These are phyloP conservation scores for Polydrusus pterygomalis DNA, from an alignment of 2,888 invertebrate species.

Conservation along the genomic window DNA sequence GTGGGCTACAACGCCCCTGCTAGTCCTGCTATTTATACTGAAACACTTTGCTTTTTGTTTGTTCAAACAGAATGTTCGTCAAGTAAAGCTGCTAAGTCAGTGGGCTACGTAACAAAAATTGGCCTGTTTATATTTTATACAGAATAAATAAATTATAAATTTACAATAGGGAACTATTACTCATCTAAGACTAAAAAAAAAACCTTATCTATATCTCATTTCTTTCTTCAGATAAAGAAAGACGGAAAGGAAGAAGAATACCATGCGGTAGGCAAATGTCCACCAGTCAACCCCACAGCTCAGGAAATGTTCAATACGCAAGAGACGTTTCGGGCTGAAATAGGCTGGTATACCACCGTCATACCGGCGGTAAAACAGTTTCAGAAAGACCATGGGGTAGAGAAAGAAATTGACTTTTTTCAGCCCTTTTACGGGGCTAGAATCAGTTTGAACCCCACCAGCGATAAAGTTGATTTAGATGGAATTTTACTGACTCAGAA, in stretches of 20 bases:
- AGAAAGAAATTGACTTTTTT: conserved; percentile 58
- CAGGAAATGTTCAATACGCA: conserved; percentile 73
- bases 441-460: conserved; percentile 61
- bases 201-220: too few relatives aligned
- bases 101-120: too few relatives aligned
- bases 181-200: too few relatives aligned
- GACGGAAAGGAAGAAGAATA: conserved; percentile 15
- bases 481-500: conserved; percentile 75
- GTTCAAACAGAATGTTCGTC: too few relatives aligned
- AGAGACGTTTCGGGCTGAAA: conserved; percentile 74
- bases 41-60: too few relatives aligned
- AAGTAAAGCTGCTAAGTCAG: too few relatives aligned
- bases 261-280: conserved; percentile 46
- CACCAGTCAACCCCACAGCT: conserved; percentile 39
- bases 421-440: conserved; percentile 64
- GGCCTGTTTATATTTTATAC: too few relatives aligned
- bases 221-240: conserved; percentile 26
- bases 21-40: too few relatives aligned
- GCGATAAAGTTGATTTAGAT: conserved; percentile 63
- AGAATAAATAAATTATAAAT: too few relatives aligned
- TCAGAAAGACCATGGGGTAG: conserved; percentile 70
- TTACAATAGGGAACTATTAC: too few relatives aligned
- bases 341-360: conserved; percentile 73
- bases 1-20: too few relatives aligned
- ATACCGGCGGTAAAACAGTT: conserved; percentile 71